Evolutionary conservation across 2,113 vertebrate species (phyloP), one percentile per base, ranked within the genome.

Genomic region (Petaurus breviceps): DNA sequence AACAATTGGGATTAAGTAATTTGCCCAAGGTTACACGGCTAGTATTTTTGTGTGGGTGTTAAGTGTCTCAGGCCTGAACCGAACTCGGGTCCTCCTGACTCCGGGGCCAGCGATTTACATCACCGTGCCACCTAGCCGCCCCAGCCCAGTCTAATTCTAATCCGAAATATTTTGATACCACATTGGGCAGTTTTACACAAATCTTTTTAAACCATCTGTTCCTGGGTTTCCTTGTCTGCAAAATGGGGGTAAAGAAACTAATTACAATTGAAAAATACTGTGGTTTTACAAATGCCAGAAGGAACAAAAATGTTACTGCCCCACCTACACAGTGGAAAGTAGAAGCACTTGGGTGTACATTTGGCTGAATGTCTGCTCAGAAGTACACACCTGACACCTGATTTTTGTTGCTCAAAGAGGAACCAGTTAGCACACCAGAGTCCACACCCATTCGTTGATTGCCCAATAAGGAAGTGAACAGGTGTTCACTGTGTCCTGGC

Each of bases 391-490:
- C 54, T 90, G 25, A 43, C 37, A 84, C 68, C 68, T 84, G 68
- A 84, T 50, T 90, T 49, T 22, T 3, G 47, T 16, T 51, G 52
- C 57, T 91, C 50, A 9, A 90, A 77, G 37, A 84, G n/a, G 68
- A 84, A 84, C 37, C 37, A 84, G 68, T 84, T 84, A 43, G n/a
- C n/a, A 84, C n/a, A 43, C n/a, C 2, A 6, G n/a, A 84, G n/a
- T 84, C n/a, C n/a, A 84, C 91, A 46, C 92, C 95, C 94, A 90
- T 93, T 90, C 43, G 14, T 55, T 31, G 51, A 89, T 54, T 55
- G 46, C 23, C 4, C 68, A 22, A 92, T 90, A 93, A 52, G 92
- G 52, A 24, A 54, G 16, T 31, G 16, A 51, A 51, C 94, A 97
- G 95, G 95, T 94, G 96, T 84, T 22, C 90, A 5, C 23, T 5